Percentiles rank a stretch among this genome's conserved stretches.
These are phyloP conservation scores for Bothrops jararaca DNA, from an alignment of 2,113 vertebrate genomes.

Conservation along the genomic window DNA sequence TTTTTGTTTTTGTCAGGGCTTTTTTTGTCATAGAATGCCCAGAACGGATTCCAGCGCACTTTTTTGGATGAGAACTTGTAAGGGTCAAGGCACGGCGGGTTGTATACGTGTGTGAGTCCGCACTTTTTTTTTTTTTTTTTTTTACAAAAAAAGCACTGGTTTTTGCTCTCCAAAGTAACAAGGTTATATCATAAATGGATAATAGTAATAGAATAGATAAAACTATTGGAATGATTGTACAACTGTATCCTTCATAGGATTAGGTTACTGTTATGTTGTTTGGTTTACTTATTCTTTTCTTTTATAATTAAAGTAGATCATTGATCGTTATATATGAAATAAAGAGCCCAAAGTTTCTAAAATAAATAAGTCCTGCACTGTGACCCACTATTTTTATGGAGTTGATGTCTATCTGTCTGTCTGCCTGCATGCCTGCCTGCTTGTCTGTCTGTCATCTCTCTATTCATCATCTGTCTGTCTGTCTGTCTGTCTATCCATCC, in stretches of 20 bases:
- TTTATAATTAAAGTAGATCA: background rate
- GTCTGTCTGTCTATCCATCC: no score
- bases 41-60: no score
- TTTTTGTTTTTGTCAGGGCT: background rate
- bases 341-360: background rate
- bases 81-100: no score
- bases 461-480: no score
- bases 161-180: background rate
- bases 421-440: no score
- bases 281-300: background rate
- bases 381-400: background rate
- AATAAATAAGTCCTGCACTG: background rate
- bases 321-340: background rate
- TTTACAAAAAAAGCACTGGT: no score
- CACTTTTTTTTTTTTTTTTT: no score
- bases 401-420: background rate
- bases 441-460: background rate
- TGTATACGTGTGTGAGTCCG: no score
- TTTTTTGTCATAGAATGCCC: no score
- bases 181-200: background rate
- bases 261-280: background rate
- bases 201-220: background rate
- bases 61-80: no score
- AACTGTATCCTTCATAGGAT: background rate
- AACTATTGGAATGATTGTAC: background rate